Percentiles rank a stretch among this genome's conserved stretches.
phyloP scores from a whole-genome alignment of 2,888 invertebrate species.

The Geophilus truncorum region DNA sequence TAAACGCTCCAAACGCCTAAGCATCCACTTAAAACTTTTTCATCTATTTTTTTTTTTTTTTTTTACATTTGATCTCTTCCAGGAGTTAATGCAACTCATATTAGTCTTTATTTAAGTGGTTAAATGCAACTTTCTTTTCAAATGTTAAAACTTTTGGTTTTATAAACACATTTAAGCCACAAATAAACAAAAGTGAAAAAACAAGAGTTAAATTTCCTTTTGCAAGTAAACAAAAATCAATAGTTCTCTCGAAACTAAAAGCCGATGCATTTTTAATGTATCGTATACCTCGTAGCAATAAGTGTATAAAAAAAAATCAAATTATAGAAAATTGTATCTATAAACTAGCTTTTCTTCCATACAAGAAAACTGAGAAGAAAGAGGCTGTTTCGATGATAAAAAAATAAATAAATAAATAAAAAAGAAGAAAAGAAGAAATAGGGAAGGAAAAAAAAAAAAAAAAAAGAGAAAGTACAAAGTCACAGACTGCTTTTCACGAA shows the following conservation, averaged over 20 bases:
- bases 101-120: too few species aligned
- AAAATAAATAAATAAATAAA: not conserved
- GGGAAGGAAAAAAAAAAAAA: not conserved
- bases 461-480: not conserved
- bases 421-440: not conserved
- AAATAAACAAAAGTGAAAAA: too few species aligned
- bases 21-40: not conserved
- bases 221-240: too few species aligned
- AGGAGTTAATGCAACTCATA: too few species aligned
- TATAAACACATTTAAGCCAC: too few species aligned
- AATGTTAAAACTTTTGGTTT: too few species aligned
- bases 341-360: not conserved
- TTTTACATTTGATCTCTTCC: too few species aligned
- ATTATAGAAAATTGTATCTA: not conserved
- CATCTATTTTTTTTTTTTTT: not conserved
- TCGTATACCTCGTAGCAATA: not conserved
- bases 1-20: not conserved
- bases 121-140: too few species aligned
- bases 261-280: not conserved
- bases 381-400: not conserved
- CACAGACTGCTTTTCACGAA: not conserved
- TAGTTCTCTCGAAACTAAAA: not conserved
- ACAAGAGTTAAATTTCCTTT: too few species aligned
- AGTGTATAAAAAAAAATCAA: not conserved
- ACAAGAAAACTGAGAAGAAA: not conserved